Evolutionary conservation across 2,888 invertebrate species (phyloP), one percentile per base, ranked within the genome.

Genomic region (Linnaemya tessellans): DNA sequence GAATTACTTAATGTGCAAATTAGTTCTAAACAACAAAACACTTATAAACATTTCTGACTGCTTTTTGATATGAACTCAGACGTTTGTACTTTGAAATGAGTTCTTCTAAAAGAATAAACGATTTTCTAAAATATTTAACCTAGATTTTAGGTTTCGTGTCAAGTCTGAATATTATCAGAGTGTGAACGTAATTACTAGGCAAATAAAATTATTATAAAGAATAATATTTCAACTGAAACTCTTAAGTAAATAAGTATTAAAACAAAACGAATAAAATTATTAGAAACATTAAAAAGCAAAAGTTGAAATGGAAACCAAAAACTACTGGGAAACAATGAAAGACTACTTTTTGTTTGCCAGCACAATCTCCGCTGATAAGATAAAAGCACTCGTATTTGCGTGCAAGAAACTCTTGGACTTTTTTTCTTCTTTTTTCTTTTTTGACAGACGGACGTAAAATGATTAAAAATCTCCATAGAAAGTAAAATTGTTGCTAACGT

Each of bases 81-180:
- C 22, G 41, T 41, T 15, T 18, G 7, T 13, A 68, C 49, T 73
- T 49, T 5, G 5, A 30, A 30, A 5, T 30, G 30, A 2, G 25
- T 38, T n/a, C 54, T 64, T 25, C 22, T 49, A 18, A 62, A 51
- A 58, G n/a, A 60, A 49, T 60, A 38, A 67, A 13, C 62, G 77
- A 80, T 80, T 71, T 65, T 54, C 22, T 58, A 43, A n/a, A 75
- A 51, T 70, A n/a, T 62, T 62, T 77, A 84, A 78, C 80, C 84
- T 43, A 81, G 54, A n/a, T 64, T 81, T 62, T 15, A 35, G 30
- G 60, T 84, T 84, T 43, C 73, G 46, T 77, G 80, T 74, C 84
- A 84, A 84, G 80, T 62, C 68, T 73, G 78, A 81, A 78, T 81
- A 62, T 77, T 56, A 77, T 77, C 67, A 65, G 58, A 56, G 54